Base-by-base conservation (phyloP, 2,888 invertebrate species). In the Phymatocera aterrima region DNA sequence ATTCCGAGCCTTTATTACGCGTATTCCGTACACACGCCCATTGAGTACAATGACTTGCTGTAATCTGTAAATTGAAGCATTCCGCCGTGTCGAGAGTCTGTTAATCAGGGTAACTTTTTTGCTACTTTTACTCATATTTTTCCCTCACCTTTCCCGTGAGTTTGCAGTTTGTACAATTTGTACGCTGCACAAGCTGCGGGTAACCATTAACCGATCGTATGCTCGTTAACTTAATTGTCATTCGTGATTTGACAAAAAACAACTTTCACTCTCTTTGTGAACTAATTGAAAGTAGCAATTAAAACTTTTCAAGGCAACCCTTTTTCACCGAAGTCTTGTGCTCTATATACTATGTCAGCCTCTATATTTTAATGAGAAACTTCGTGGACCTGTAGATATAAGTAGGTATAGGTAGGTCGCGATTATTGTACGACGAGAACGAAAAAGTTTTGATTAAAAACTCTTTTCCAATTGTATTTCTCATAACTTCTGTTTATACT, bases 401-500 rank as follows among this genome's bases (percentile, higher is more conserved):
- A n/a, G n/a, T n/a, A n/a, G n/a, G n/a, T n/a, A n/a, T n/a, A n/a
- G n/a, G n/a, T n/a, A n/a, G n/a, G n/a, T 40, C 15, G 21, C 75
- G 60, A 75, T 60, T 75, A 60, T 75, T 75, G 75, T 75, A 24
- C 24, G 57, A 40, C 31, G 75, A 40, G 4, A 54, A 40, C 8
- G 75, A 37, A 54, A 60, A 75, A 75, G 75, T 75, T 75, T 75
- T 57, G 57, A 75, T 75, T 75, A 40, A 75, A 54, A 75, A 75
- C 57, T 40, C 57, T 37, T 28, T n/a, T 28, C 51, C 10, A 72
- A n/a, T 72, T 40, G 3, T 24, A 54, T 37, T 57, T 24, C 57
- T 57, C 40, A 18, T 51, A 72, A 72, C 31, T 72, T 72, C 3
- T 72, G 46, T 10, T 46, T 46, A n/a, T 68, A 43, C 46, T 24